Evolutionary conservation across 2,797 vertebrate species (phyloP).

Genomic region (Brachyrhaphis roseni): DNA sequence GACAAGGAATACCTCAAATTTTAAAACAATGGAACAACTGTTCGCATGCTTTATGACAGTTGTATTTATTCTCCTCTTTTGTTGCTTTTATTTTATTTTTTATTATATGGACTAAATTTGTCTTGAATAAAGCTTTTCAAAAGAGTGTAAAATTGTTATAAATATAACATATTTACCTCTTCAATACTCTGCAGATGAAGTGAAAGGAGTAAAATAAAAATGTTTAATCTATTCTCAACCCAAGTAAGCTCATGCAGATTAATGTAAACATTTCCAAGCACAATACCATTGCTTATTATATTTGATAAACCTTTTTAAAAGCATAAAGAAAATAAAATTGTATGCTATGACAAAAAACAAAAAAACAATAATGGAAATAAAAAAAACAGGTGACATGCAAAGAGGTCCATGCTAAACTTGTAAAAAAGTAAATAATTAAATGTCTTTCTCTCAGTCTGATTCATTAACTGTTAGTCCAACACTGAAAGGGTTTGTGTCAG

Average conservation of each 20-base stretch:
- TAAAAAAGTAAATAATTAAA: constrained; percentile 1
- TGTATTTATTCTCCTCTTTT: too few species aligned
- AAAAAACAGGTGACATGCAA: not conserved
- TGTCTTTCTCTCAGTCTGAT: not conserved
- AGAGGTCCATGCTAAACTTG: not conserved
- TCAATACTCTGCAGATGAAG: not conserved
- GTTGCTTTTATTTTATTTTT: not conserved
- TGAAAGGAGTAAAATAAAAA: not conserved
- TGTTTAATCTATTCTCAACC: not conserved
- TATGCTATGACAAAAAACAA: not conserved
- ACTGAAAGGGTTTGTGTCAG: constrained; percentile 8
- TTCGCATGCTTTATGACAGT: too few species aligned
- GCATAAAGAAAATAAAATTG: not conserved
- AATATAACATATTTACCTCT: not conserved
- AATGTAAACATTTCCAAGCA: not conserved
- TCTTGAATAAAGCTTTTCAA: not conserved
- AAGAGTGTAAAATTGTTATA: not conserved
- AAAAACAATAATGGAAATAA: not conserved
- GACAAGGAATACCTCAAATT: too few species aligned
- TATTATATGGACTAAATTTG: not conserved
- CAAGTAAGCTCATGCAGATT: not conserved
- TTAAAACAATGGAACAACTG: too few species aligned
- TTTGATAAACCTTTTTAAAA: not conserved
- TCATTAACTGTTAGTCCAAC: constrained; percentile 5
- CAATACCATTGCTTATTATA: not conserved